Conservation (phyloP, 2,888 invertebrate species). For the Diarsia mendica region DNA sequence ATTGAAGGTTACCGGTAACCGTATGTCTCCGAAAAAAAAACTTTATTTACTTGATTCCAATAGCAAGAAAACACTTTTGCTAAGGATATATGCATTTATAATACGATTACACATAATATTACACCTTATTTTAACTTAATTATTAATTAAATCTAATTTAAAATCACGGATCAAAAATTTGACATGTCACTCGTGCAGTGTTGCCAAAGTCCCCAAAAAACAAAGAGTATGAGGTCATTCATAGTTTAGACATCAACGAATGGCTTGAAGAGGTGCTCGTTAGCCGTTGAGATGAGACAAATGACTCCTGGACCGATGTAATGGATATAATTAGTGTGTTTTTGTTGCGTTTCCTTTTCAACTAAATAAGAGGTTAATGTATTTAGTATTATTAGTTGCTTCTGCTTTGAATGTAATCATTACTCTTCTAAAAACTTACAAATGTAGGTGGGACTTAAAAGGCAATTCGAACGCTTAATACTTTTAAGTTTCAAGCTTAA, state of each 20-base stretch:
- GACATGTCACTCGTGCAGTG: too few species aligned
- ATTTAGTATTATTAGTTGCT: constrained; percentile 3
- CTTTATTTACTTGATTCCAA: too few species aligned
- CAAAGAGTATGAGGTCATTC: constrained; percentile 35
- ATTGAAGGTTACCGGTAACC: too few species aligned
- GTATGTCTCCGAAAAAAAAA: too few species aligned
- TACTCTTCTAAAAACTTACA: background rate
- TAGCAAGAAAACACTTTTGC: too few species aligned
- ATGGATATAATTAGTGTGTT: constrained; percentile 25
- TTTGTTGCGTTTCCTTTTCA: constrained; percentile 38
- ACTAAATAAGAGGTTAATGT: constrained; percentile 33
- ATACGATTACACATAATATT: too few species aligned
- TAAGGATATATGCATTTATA: too few species aligned
- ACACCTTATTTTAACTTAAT: too few species aligned
- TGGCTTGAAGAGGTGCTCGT: constrained; percentile 33
- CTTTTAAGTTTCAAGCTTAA: constrained; percentile 13
- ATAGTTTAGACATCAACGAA: constrained; percentile 59
- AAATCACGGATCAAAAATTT: too few species aligned
- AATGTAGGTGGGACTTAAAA: background rate
- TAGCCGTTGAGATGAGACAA: constrained; percentile 36
- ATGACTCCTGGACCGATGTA: constrained; percentile 21
- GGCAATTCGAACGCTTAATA: background rate
- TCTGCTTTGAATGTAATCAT: constrained; percentile 1
- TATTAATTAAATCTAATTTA: too few species aligned
- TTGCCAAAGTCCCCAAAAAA: too few species aligned